phyloP scores from a whole-genome alignment of 2,888 invertebrate species.

The Heteromyza rotundicornis region DNA sequence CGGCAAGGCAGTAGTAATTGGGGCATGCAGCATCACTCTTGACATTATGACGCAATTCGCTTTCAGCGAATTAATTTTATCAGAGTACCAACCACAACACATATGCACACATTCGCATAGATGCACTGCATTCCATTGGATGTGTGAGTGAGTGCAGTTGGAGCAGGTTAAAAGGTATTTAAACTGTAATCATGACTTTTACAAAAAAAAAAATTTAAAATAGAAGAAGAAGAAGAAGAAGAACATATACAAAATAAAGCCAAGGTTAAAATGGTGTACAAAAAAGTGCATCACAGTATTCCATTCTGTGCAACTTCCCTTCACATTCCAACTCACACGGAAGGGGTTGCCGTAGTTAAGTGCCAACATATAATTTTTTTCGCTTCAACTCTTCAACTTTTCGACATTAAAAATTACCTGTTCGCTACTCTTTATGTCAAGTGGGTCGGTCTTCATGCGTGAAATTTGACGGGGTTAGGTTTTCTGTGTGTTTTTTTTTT shows the following conservation, averaged over 20 bases:
- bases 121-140: no score
- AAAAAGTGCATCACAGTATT: no score
- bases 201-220: no score
- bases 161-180: no score
- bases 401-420: background rate
- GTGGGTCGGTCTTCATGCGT: background rate
- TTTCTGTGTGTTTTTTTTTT: no score
- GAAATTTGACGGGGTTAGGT: slow-evolving; percentile 26
- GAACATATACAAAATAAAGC: no score
- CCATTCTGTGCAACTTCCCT: background rate
- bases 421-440: background rate
- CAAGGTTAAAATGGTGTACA: no score
- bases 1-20: slow-evolving; percentile 45
- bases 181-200: no score
- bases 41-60: slow-evolving; percentile 52
- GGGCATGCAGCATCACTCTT: slow-evolving; percentile 60
- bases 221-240: no score
- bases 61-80: slow-evolving; percentile 20
- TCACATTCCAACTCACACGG: background rate
- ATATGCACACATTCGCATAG: no score
- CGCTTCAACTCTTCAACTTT: background rate
- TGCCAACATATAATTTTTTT: background rate
- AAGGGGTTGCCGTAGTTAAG: background rate
- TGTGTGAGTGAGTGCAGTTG: no score
- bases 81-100: no score